Evolutionary conservation across 2,888 invertebrate genomes (phyloP), one percentile per base, ranked within the genome.

Genomic region (Sesamia inferens): DNA sequence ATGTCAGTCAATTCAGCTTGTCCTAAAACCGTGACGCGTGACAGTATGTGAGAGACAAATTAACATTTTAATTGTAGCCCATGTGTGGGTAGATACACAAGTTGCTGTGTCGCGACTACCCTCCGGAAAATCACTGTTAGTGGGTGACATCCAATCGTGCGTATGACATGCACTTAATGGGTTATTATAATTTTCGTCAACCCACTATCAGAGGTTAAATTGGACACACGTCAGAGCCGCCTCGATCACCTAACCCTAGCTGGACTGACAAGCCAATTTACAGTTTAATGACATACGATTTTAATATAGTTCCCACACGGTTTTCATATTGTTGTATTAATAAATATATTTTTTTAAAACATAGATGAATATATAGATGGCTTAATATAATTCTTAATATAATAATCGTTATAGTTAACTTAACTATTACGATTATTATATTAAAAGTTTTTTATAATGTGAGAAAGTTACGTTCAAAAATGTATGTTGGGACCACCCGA

Each of bases 11-110:
- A 71, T 62, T 68, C 65, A 71, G 61, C 64, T 69, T 71, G 68
- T 74, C 71, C 77, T 67, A 79, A 85, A 83, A 83, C 79, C 78
- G 69, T 85, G 83, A 86, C 74, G 85, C 84, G 83, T 85, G 82
- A 74, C 79, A 80, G 44, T 79, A 74, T 82, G 77, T 73, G 81
- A 72, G 76, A 87, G 84, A 85, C 82, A 90, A 91, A 94, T 94
- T 94, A 93, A 89, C 94, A 94, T 94, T 93, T 94, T 93, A 93
- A 94, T 94, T 93, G 92, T 92, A 86, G 86, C 88, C 89, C 90
- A 89, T 81, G 88, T 82, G 68, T 70, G 74, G 69, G 75, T 92
- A 92, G 90, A 89, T 82, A 85, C 86, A 78, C 57, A 68, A 71
- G 68, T 67, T 69, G 73, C 69, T 87, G 79, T 84, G 82, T 87